These are phyloP conservation scores for Hyles euphorbiae DNA, from an alignment of 1,140 invertebrate genomes.

Conservation along the genomic window DNA sequence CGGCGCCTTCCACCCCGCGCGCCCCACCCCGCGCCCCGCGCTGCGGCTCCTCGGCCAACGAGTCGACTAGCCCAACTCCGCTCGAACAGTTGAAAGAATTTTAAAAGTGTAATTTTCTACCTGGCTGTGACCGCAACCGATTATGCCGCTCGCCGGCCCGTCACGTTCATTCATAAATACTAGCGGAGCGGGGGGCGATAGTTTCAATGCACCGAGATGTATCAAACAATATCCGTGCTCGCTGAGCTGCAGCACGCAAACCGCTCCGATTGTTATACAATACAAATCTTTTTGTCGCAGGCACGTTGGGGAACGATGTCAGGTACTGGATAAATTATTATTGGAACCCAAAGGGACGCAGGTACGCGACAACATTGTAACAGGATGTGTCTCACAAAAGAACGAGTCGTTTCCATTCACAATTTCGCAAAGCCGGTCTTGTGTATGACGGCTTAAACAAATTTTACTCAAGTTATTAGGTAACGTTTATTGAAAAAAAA, in stretches of 20 bases:
- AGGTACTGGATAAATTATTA: slow-evolving; percentile 63
- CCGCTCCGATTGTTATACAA: slow-evolving; percentile 53
- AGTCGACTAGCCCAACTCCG: slow-evolving; percentile 54
- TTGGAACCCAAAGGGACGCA: slow-evolving; percentile 45
- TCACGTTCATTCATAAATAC: slow-evolving; percentile 75
- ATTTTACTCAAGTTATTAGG: too few relatives aligned
- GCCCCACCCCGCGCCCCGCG: slow-evolving; percentile 55
- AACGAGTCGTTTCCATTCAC: slow-evolving; percentile 3
- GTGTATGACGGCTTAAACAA: too few relatives aligned
- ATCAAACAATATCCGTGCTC: slow-evolving; percentile 48
- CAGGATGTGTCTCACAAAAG: slow-evolving; percentile 54
- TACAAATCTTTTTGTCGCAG: slow-evolving; percentile 54
- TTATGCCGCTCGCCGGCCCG: slow-evolving; percentile 47
- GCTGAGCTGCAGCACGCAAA: slow-evolving; percentile 38
- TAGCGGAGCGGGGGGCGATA: slow-evolving; percentile 32
- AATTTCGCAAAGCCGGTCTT: slow-evolving; percentile 1
- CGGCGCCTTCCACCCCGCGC: slow-evolving; percentile 50
- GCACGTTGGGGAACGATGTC: slow-evolving; percentile 40
- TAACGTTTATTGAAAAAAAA: too few relatives aligned
- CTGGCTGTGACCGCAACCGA: slow-evolving; percentile 60
- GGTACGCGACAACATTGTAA: slow-evolving; percentile 47
- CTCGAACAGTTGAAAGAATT: slow-evolving; percentile 66
- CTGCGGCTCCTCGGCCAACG: slow-evolving; percentile 61
- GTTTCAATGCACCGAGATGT: slow-evolving; percentile 41
- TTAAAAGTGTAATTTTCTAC: slow-evolving; percentile 72